These are phyloP conservation scores for Phaetusa simplex DNA, from an alignment of 2,113 vertebrate genomes.

Conservation along the genomic window DNA sequence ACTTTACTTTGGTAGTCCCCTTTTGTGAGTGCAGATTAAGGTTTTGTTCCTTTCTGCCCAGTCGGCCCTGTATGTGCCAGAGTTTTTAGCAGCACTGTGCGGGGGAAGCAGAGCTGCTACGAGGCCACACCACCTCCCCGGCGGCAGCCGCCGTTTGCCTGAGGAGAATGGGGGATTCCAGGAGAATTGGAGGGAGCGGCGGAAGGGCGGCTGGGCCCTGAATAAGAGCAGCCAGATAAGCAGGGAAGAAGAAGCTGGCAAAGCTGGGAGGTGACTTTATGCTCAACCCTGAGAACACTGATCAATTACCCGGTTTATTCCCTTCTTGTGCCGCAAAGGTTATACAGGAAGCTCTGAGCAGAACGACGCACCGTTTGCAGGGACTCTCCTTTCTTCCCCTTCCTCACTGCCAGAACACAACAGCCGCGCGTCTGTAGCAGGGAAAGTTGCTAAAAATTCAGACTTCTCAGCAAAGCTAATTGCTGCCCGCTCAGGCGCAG, in stretches of 20 bases:
- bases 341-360: not conserved
- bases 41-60: not conserved
- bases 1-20: not conserved
- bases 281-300: not conserved
- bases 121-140: not conserved
- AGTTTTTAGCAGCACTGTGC: not conserved
- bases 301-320: not conserved
- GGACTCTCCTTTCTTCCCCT: not conserved
- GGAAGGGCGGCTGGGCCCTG: not conserved
- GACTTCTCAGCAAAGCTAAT: not conserved
- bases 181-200: not conserved
- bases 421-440: not conserved
- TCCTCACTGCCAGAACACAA: not conserved
- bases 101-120: not conserved
- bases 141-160: not conserved
- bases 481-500: not conserved
- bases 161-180: not conserved
- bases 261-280: not conserved
- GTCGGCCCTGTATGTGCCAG: not conserved
- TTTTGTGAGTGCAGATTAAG: not conserved
- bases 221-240: not conserved
- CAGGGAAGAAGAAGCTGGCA: not conserved
- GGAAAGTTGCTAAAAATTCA: not conserved
- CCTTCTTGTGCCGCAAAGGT: not conserved
- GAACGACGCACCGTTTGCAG: fast-evolving